phyloP scores from a whole-genome alignment of 2,888 invertebrate species.

The Nemurella pictetii region DNA sequence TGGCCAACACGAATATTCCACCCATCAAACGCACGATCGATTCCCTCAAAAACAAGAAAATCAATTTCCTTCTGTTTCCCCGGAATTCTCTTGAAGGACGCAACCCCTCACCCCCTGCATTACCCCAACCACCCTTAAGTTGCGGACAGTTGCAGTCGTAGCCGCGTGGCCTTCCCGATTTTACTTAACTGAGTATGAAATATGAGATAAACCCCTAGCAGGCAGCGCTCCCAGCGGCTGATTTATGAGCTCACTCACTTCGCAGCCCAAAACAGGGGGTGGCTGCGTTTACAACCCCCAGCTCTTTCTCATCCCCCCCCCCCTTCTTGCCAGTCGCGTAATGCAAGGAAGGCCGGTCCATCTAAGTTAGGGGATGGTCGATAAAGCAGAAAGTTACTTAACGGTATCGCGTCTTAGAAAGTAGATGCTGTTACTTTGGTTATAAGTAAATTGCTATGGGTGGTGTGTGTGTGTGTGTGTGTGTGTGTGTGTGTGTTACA shows the following conservation, averaged over 20 bases:
- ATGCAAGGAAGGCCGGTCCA: background rate
- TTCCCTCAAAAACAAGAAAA: background rate
- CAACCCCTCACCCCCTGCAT: background rate
- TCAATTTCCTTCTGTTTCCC: background rate
- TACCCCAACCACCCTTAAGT: background rate
- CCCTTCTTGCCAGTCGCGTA: background rate
- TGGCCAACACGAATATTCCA: background rate
- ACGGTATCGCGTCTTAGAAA: background rate
- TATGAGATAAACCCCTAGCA: slow-evolving; percentile 17
- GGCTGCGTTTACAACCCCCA: background rate
- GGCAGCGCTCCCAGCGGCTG: background rate
- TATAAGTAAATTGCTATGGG: background rate
- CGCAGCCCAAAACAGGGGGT: background rate
- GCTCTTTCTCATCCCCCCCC: background rate
- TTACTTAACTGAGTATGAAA: slow-evolving; percentile 28
- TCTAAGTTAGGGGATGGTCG: background rate
- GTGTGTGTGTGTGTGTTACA: too few species aligned
- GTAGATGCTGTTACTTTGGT: background rate
- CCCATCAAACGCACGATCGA: background rate
- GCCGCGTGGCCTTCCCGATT: background rate
- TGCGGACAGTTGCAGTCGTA: background rate
- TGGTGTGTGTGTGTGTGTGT: too few species aligned
- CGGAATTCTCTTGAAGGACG: background rate
- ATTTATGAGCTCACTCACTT: slow-evolving; percentile 21
- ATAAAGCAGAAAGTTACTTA: background rate